A percentile compares a stretch with the other conserved stretches of the same genome.
These are phyloP conservation scores for Homarus americanus DNA, from an alignment of 1,140 invertebrate species.

Conservation along the genomic window DNA sequence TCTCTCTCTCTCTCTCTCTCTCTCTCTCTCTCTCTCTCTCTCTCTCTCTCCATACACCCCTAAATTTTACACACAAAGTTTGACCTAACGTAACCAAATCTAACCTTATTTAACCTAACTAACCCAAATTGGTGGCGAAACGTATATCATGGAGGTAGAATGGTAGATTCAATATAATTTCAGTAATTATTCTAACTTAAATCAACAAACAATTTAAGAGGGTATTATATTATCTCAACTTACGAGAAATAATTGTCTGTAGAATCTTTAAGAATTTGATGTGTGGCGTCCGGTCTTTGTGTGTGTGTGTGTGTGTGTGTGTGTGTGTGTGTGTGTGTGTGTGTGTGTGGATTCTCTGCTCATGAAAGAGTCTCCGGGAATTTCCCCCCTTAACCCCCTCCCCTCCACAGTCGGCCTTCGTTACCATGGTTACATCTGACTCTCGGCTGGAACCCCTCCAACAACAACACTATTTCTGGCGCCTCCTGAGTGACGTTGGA, in stretches of 20 bases:
- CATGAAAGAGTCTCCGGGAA: not conserved
- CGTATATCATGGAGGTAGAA: not conserved
- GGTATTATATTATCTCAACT: no score
- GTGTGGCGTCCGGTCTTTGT: no score
- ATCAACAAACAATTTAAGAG: not conserved
- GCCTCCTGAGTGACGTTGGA: not conserved
- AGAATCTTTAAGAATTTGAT: no score
- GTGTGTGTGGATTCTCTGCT: no score
- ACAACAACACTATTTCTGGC: not conserved
- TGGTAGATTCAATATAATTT: not conserved
- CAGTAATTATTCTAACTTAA: not conserved
- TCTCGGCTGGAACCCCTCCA: not conserved
- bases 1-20: slow-evolving; percentile 5
- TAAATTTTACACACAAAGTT: not conserved
- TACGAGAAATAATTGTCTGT: no score
- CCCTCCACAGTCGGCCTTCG: not conserved
- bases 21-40: not conserved
- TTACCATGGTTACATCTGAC: not conserved
- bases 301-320: no score
- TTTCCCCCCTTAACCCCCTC: not conserved
- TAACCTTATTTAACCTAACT: no score
- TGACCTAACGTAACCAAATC: no score
- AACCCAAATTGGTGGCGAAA: not conserved
- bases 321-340: no score
- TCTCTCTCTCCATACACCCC: no score